phyloP scores from a whole-genome alignment of 1,140 invertebrate genomes.

The Monomorium pharaonis region DNA sequence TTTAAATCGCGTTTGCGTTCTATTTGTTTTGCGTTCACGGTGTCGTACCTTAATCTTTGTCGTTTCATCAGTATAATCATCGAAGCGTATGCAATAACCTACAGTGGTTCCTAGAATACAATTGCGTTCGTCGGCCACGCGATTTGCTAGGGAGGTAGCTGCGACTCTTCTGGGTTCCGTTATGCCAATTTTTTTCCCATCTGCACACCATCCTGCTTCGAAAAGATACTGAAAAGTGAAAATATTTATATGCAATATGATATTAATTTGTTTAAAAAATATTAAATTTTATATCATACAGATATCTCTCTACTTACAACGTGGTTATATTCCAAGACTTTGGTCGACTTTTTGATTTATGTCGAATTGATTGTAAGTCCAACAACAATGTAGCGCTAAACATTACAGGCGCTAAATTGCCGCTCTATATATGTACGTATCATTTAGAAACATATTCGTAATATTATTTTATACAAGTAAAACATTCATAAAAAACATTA shows the following conservation, averaged over 20 bases:
- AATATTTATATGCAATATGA: constrained; percentile 11
- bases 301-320: no score
- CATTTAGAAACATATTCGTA: no score
- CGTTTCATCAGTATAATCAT: constrained; percentile 89
- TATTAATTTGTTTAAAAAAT: constrained; percentile 66
- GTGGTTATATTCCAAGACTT: no score
- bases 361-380: no score
- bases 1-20: not conserved
- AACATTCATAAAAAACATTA: no score
- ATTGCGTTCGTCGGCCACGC: constrained; percentile 96
- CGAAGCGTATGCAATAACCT: constrained; percentile 97
- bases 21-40: not conserved
- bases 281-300: no score
- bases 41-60: constrained; percentile 93
- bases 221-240: constrained; percentile 90
- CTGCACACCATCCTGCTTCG: constrained; percentile 94
- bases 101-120: constrained; percentile 92
- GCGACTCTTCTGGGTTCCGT: constrained; percentile 97
- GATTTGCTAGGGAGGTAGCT: constrained; percentile 93
- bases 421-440: no score
- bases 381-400: no score
- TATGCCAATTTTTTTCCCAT: constrained; percentile 92
- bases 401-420: no score
- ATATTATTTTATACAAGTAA: no score
- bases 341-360: no score